These are phyloP conservation scores for Babyrousa celebensis DNA, from an alignment of 2,797 vertebrate species.

Conservation along the genomic window DNA sequence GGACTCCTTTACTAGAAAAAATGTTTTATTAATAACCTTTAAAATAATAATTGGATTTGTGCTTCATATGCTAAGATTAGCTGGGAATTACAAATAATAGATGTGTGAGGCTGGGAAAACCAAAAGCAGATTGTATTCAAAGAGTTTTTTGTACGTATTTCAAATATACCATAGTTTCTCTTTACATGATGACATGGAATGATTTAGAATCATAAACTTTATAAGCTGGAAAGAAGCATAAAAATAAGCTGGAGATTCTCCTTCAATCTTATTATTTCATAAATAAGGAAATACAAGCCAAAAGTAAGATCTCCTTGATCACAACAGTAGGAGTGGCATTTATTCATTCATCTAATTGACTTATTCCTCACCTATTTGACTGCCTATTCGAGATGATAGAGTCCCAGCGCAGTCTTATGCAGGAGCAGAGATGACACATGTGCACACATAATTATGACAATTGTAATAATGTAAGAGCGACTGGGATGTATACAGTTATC, in stretches of 20 bases:
- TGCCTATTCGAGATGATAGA: not conserved
- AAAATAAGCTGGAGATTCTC: not conserved
- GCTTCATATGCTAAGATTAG: not conserved
- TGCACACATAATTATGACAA: not conserved
- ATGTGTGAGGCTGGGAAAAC: not conserved
- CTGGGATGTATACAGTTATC: not conserved
- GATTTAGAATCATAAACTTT: constrained; percentile 4
- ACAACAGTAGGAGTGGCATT: not conserved
- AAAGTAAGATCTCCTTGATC: not conserved
- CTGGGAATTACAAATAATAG: constrained; percentile 29
- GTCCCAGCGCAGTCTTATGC: not conserved
- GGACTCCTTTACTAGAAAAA: not conserved
- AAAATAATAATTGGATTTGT: constrained; percentile 50
- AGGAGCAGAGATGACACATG: not conserved
- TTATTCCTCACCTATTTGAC: constrained; percentile 25
- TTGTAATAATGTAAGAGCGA: not conserved
- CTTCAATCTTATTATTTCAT: constrained; percentile 30
- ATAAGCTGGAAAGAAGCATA: constrained; percentile 21
- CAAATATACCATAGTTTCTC: not conserved
- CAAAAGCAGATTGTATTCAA: constrained; percentile 8
- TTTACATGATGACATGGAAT: constrained; percentile 9
- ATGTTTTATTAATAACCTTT: constrained; percentile 42
- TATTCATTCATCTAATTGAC: constrained; percentile 16
- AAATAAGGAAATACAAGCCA: constrained; percentile 51
- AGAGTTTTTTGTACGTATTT: constrained; percentile 37